phyloP scores from a whole-genome alignment of 2,888 invertebrate species.

The Leptarthrus brevirostris region DNA sequence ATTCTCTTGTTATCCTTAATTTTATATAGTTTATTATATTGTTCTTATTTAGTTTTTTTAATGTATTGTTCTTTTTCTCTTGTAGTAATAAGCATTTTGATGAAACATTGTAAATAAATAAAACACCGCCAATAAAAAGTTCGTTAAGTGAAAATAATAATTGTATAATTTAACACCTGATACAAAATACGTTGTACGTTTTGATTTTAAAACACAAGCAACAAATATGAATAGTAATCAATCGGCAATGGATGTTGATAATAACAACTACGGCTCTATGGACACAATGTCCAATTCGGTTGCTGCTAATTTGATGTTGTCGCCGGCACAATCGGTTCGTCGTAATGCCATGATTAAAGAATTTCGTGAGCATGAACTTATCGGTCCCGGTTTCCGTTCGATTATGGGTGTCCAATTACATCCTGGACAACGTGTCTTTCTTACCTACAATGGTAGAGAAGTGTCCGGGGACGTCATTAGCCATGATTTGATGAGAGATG shows the following conservation, averaged over 20 bases:
- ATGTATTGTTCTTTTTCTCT: too few species aligned
- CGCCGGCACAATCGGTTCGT: slow-evolving; percentile 65
- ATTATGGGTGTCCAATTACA: slow-evolving; percentile 82
- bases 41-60: too few species aligned
- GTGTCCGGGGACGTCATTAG: slow-evolving; percentile 83
- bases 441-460: slow-evolving; percentile 94
- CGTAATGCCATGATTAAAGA: slow-evolving; percentile 71
- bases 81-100: too few species aligned
- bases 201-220: slow-evolving; percentile 70
- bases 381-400: slow-evolving; percentile 93
- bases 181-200: slow-evolving; percentile 86
- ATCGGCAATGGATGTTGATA: slow-evolving; percentile 48
- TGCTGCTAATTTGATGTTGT: slow-evolving; percentile 50
- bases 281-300: not conserved
- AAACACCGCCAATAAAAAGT: slow-evolving; percentile 57
- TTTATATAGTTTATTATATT: too few species aligned
- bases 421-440: slow-evolving; percentile 88
- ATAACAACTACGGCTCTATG: slow-evolving; percentile 7
- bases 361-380: slow-evolving; percentile 85
- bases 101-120: too few species aligned
- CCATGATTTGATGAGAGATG: slow-evolving; percentile 82
- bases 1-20: too few species aligned
- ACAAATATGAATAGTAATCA: slow-evolving; percentile 7
- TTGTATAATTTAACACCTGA: slow-evolving; percentile 80
- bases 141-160: slow-evolving; percentile 71